Evolutionary conservation across 2,888 invertebrate species (phyloP).

Genomic region (Copidosoma aretas): DNA sequence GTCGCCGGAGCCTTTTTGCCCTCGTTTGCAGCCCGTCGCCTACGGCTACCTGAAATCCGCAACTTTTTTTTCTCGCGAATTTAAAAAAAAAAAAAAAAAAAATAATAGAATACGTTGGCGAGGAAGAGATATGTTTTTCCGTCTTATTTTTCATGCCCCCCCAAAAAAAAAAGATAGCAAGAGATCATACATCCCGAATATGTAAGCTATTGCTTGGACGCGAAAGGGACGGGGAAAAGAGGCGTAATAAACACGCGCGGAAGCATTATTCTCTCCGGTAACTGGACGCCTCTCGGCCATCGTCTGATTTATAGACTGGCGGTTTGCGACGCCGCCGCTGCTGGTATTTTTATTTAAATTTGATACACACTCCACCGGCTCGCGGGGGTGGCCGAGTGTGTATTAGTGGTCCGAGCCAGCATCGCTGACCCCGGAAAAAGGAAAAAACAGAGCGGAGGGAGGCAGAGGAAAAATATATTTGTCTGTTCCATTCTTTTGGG

Average conservation of each 20-base stretch:
- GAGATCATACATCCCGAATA: no score
- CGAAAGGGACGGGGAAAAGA: background rate
- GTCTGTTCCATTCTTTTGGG: background rate
- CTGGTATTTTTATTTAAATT: slow-evolving; percentile 63
- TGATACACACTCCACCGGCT: slow-evolving; percentile 58
- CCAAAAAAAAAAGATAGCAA: no score
- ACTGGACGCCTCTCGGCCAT: slow-evolving; percentile 54
- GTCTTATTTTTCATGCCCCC: no score
- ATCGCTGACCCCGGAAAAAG: background rate
- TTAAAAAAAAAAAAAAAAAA: no score
- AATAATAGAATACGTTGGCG: no score
- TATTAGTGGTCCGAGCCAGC: slow-evolving; percentile 19
- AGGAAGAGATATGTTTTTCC: no score
- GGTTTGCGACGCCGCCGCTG: slow-evolving; percentile 46
- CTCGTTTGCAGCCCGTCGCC: no score
- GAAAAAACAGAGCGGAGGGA: background rate
- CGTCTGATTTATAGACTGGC: slow-evolving; percentile 60
- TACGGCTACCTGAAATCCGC: background rate
- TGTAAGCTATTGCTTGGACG: no score
- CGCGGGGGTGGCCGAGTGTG: slow-evolving; percentile 41
- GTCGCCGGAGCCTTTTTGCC: no score
- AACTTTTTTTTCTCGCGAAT: background rate
- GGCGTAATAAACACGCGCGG: slow-evolving; percentile 59
- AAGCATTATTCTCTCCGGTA: slow-evolving; percentile 56
- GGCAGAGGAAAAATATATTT: background rate